These are phyloP conservation scores for Aphis craccivora DNA, from an alignment of 1,140 invertebrate genomes.

Conservation along the genomic window DNA sequence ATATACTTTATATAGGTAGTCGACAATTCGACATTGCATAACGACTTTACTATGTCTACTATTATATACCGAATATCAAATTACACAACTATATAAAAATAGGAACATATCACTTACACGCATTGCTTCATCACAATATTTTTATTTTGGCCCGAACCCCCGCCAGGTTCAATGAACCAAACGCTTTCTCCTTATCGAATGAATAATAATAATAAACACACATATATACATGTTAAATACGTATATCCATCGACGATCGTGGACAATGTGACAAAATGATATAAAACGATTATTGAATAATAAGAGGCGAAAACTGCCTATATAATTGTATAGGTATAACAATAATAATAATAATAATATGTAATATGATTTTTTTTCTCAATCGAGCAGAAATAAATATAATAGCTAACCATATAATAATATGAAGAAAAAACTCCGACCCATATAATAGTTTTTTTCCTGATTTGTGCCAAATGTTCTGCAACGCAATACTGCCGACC, in stretches of 20 bases:
- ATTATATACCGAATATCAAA: constrained; percentile 25
- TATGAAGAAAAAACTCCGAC: neutral
- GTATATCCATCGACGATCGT: neutral
- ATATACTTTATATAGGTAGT: neutral
- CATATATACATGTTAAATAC: neutral
- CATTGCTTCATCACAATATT: constrained; percentile 47
- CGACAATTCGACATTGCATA: constrained; percentile 26
- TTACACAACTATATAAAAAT: constrained; percentile 50
- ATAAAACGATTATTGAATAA: constrained; percentile 47
- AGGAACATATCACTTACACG: constrained; percentile 27
- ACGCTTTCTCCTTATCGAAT: constrained; percentile 52
- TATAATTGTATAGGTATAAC: neutral
- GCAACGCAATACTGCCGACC: neutral
- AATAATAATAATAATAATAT: neutral
- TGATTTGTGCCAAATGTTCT: constrained; percentile 30
- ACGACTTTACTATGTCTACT: neutral
- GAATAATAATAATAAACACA: neutral
- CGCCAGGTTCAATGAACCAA: constrained; percentile 55
- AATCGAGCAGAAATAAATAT: neutral
- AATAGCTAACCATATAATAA: neutral
- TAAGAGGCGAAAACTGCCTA: constrained; percentile 14
- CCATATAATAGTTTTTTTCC: neutral
- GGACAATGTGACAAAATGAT: constrained; percentile 43
- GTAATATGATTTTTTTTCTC: constrained; percentile 1
- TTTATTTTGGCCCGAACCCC: constrained; percentile 46